These are phyloP conservation scores for Lamellibrachia luymesi DNA, from an alignment of 1,140 invertebrate species.

Conservation along the genomic window DNA sequence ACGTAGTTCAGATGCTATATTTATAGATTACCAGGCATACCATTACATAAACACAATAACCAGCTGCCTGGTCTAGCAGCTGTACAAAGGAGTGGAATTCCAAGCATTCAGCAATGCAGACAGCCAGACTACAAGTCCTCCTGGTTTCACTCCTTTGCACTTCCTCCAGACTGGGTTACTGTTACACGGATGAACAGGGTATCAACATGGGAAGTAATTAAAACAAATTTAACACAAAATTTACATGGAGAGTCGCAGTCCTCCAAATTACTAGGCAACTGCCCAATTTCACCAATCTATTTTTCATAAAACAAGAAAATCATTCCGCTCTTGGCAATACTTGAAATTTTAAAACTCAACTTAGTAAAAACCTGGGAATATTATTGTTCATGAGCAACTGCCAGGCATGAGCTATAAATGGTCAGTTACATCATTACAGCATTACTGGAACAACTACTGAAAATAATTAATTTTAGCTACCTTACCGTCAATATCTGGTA, in stretches of 20 bases:
- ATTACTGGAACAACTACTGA: too few relatives aligned
- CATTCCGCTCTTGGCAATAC: neutral
- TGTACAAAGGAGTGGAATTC: neutral
- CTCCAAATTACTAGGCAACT: neutral
- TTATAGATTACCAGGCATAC: neutral
- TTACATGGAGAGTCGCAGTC: neutral
- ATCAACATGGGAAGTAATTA: neutral
- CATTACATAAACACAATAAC: neutral
- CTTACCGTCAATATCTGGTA: too few relatives aligned
- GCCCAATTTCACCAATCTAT: neutral
- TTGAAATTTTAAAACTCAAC: too few relatives aligned
- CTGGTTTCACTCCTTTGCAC: neutral
- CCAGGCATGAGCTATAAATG: too few relatives aligned
- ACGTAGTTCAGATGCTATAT: neutral
- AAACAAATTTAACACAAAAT: neutral
- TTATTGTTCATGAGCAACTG: too few relatives aligned
- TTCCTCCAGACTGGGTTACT: neutral
- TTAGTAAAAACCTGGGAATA: too few relatives aligned
- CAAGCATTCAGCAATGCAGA: neutral
- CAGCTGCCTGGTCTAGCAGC: neutral
- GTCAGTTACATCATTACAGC: too few relatives aligned
- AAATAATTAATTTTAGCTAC: too few relatives aligned
- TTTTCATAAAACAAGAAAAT: neutral
- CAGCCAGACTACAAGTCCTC: neutral
- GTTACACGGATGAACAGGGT: neutral